Evolutionary conservation across 2,113 vertebrate species (phyloP), one percentile per base, ranked within the genome.

Genomic region (Cacatua alba): DNA sequence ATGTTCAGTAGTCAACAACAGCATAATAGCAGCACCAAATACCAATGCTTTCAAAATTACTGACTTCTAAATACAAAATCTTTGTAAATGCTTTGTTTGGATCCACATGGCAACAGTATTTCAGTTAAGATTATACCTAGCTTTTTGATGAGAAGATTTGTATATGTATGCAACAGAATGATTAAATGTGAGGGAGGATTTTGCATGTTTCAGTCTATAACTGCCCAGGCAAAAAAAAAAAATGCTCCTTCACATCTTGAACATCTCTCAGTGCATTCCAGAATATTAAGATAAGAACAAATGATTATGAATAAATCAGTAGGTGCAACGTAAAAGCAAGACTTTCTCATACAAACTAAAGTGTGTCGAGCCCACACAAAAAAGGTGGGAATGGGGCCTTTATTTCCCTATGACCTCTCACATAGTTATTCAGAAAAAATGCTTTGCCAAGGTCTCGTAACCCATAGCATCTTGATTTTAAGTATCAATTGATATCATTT

Each of bases 351-450:
- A 11, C 7, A 70, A 59, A 4, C 5, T 29, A 12, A 84, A 23
- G 5, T 26, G 12, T 72, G 5, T 74, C 41, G 31, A 24, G 18
- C 11, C 11, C 71, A 17, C 3, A 10, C 2, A 35, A 75, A 48
- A 80, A 35, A 19, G 0, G 2, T 57, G 3, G 2, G 2, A 10
- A 2, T 52, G 48, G 9, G 11, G 4, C 4, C 8, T 75, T 29
- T 29, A 51, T 4, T 64, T 72, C 19, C 71, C 20, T n/a, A 37
- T 10, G 14, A 52, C 55, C 4, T 78, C 21, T 7, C 25, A 84
- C 5, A n/a, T 6, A 13, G 7, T 33, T 62, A 67, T 80, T 68
- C 46, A 35, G 44, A 55, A 79, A 80, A 57, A 37, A 37, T 46
- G 1, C 2, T 68, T 82, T 68, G 2, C 55, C 17, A 64, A 63